Evolutionary conservation across 1,140 invertebrate genomes (phyloP), one percentile per base, ranked within the genome.

Genomic region (Penaeus chinensis): DNA sequence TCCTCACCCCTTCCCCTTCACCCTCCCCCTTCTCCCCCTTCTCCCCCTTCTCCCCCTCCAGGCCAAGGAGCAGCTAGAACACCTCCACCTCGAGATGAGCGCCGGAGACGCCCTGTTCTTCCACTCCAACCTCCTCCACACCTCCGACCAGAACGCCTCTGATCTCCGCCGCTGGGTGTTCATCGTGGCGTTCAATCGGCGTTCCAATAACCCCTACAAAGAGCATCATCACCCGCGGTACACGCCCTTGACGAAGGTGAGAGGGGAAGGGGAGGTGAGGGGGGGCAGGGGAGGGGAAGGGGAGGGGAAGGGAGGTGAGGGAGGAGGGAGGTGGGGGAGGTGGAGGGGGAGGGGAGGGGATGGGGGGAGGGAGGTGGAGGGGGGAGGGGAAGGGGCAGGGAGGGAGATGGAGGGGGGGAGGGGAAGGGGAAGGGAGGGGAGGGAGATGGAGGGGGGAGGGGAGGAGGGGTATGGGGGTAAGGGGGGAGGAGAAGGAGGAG

Each of bases 21-120:
- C 3, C 74, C 3, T 20, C 16, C 19, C 42, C 27, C 10, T 79
- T 18, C 24, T 5, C 32, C 37, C 27, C 18, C 24, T 0, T 22
- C 18, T 69, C n/a, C 7, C 27, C 65, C 10, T 7, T 32, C 37
- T 66, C 74, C 37, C 7, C 62, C 22, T 61, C n/a, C 62, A 89
- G 88, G 80, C 88, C 27, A 54, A 74, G 81, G 82, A 89, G 71
- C 16, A 54, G 8, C 88, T 86, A 20, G 77, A 66, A 0, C 87
- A 85, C 71, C 24, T 85, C 19, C 63, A 88, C 24, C 83, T 90
- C 54, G 86, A 90, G 89, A 90, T 90, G 89, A 42, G 62, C 24
- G 63, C 90, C 27, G 90, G 90, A 5, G 90, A 90, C 42, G 90
- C 77, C 1, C 89, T 90, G 27, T 90, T 90, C 79, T 90, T 90